phyloP scores from a whole-genome alignment of 1,140 invertebrate species.

The Penaeus indicus region DNA sequence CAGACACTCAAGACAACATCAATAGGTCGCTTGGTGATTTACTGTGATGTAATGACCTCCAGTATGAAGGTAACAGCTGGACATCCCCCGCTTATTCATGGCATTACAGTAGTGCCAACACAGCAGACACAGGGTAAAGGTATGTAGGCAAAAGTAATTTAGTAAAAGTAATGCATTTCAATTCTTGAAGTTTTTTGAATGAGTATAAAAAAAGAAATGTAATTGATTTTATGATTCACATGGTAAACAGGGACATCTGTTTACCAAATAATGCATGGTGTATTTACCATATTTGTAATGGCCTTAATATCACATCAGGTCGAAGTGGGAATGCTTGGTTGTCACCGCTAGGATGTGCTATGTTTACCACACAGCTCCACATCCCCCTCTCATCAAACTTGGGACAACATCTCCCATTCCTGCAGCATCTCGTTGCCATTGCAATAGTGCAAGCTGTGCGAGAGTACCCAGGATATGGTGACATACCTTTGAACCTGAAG shows the following conservation, averaged over 20 bases:
- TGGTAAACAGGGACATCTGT: neutral
- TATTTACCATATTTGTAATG: neutral
- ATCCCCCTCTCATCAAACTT: conserved; percentile 77
- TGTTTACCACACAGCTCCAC: conserved; percentile 89
- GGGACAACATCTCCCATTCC: conserved; percentile 80
- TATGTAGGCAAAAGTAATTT: conserved; percentile 72
- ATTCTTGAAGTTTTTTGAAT: neutral
- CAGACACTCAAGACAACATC: conserved; percentile 82
- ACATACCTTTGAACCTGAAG: conserved; percentile 78
- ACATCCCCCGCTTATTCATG: conserved; percentile 74
- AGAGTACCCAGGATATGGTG: conserved; percentile 77
- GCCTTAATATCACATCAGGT: conserved; percentile 73
- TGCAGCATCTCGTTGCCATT: conserved; percentile 88
- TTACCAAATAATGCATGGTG: neutral
- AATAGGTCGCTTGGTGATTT: conserved; percentile 87
- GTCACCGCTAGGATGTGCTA: conserved; percentile 90
- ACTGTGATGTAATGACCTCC: conserved; percentile 82
- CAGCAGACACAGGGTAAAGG: conserved; percentile 80
- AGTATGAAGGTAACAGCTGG: conserved; percentile 82
- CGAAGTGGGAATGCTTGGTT: conserved; percentile 89
- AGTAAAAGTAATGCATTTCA: conserved; percentile 9
- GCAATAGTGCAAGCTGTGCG: conserved; percentile 85
- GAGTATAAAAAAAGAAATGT: neutral
- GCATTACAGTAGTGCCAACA: conserved; percentile 83
- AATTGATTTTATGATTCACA: too few species aligned